Percentiles rank a stretch among this genome's conserved stretches.
phyloP scores from a whole-genome alignment of 2,797 vertebrate species.

The Sebastes itinus region DNA sequence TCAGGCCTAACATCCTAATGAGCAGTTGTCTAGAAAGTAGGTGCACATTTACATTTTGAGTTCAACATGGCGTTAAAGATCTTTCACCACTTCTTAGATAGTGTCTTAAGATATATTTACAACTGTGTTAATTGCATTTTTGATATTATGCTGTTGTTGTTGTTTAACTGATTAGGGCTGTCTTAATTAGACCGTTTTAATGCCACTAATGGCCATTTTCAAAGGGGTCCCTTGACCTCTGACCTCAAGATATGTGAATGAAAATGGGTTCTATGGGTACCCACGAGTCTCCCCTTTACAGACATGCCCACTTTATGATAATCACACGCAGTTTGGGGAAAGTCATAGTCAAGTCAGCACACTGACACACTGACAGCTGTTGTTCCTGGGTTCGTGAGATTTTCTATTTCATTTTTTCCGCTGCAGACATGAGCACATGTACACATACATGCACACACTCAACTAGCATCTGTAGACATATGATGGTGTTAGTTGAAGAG shows the following conservation, averaged over 20 bases:
- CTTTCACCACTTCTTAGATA: not conserved
- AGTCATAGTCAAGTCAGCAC: no score
- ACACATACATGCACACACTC: not conserved
- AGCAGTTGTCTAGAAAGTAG: not conserved
- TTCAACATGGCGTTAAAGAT: not conserved
- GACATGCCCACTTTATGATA: no score
- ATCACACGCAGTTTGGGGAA: no score
- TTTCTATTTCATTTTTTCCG: not conserved
- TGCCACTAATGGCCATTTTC: no score
- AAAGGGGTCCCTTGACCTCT: no score
- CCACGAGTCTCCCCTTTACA: no score
- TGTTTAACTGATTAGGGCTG: not conserved
- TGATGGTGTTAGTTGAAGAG: not conserved
- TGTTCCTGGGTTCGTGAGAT: not conserved
- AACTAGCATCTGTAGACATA: not conserved
- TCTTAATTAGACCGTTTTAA: no score
- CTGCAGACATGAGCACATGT: not conserved
- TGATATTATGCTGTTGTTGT: not conserved
- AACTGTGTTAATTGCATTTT: not conserved
- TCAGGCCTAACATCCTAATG: not conserved
- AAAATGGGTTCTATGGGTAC: no score
- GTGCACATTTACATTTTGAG: not conserved
- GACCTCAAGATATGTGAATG: no score
- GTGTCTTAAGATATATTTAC: not conserved
- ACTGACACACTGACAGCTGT: no score